Percentiles rank a stretch among this genome's conserved stretches.
These are phyloP conservation scores for Nemurella pictetii DNA, from an alignment of 2,888 invertebrate genomes.

Conservation along the genomic window DNA sequence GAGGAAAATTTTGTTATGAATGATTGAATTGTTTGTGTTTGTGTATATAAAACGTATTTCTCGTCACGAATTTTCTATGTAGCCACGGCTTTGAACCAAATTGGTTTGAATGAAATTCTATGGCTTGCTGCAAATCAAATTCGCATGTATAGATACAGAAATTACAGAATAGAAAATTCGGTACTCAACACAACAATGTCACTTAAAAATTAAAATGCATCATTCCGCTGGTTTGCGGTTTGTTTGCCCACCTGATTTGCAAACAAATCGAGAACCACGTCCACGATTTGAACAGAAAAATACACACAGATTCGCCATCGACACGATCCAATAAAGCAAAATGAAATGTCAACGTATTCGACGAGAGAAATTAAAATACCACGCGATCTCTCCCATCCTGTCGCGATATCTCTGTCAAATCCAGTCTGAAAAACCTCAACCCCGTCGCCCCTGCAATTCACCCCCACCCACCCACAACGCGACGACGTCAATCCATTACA, in stretches of 20 bases:
- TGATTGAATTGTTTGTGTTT: not conserved
- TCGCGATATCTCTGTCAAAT: not conserved
- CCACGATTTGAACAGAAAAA: not conserved
- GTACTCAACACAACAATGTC: not conserved
- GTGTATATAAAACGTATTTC: not conserved
- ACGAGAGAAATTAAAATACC: not conserved
- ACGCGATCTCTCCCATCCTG: not conserved
- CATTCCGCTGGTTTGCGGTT: not conserved
- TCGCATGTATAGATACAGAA: too few species aligned
- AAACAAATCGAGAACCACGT: not conserved
- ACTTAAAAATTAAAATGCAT: not conserved
- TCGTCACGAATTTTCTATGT: not conserved
- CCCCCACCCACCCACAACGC: not conserved
- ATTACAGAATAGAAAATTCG: too few species aligned
- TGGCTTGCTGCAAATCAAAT: not conserved
- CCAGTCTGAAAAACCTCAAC: too few species aligned
- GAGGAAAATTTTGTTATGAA: not conserved
- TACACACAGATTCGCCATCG: not conserved
- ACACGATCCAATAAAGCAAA: not conserved
- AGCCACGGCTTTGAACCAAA: not conserved
- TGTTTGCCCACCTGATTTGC: not conserved
- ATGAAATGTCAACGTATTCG: not conserved
- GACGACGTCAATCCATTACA: conserved; percentile 6
- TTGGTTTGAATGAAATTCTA: too few species aligned
- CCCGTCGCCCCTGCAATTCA: too few species aligned